Evolutionary conservation across 2,888 invertebrate genomes (phyloP), one percentile per base, ranked within the genome.

Genomic region (Drosophila conformis): DNA sequence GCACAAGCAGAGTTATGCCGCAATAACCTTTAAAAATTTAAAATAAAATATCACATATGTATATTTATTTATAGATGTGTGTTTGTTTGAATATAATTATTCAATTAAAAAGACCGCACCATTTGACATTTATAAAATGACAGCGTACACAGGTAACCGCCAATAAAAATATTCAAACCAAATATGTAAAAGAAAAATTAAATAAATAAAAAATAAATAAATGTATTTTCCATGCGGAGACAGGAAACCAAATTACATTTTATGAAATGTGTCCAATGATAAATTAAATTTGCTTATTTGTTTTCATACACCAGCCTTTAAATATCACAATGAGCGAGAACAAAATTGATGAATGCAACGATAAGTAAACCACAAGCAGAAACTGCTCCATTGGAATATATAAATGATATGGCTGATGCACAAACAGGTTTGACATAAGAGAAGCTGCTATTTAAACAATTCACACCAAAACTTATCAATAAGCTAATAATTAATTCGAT

Each of bases 81-180:
- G 27, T 51, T 27, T 35, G 48, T 69, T 52, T 70, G 25, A 66
- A 49, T 77, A 72, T 75, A 88, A 83, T 86, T 84, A 84, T 86
- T 87, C 82, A 89, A 86, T 86, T 86, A 84, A 84, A 89, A 71
- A 59, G 73, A 78, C 87, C 89, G 51, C 85, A 74, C 36, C 69
- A 69, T 51, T 31, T 63, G 51, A 13, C 46, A 46, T 46, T 46
- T 65, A 54, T 25, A 73, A 67, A 74, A 51, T 73, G 71, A 70
- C 66, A 76, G 72, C 63, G 58, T 29, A 31, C 69, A 83, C 89
- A 87, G 77, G 77, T 71, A 84, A 84, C 75, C 87, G 68, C 80
- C 80, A 87, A 83, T 80, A 82, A 84, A 85, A 89, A 81, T 65
- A 81, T 59, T 78, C 72, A 73, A 46, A 68, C 57, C 72, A 57